A percentile compares a stretch with the other conserved stretches of the same genome.
These are phyloP conservation scores for Lottia scabra DNA, from an alignment of 2,888 invertebrate genomes.

Conservation along the genomic window DNA sequence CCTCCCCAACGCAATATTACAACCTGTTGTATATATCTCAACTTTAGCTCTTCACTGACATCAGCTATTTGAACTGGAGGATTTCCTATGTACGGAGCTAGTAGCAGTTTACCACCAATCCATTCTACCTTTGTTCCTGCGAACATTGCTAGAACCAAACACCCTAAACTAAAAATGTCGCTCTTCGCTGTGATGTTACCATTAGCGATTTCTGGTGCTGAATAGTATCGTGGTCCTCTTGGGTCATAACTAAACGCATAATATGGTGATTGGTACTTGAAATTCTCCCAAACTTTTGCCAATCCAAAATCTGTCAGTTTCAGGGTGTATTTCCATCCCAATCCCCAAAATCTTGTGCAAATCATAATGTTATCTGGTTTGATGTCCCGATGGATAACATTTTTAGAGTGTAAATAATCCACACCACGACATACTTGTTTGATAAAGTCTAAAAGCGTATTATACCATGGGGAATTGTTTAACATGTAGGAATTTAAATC, in stretches of 20 bases:
- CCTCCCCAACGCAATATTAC: not conserved
- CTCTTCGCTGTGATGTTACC: not conserved
- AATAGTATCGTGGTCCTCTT: not conserved
- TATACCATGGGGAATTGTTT: not conserved
- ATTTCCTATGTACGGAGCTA: not conserved
- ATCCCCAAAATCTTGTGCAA: too few relatives aligned
- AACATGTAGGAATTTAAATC: not conserved
- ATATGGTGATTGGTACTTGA: not conserved
- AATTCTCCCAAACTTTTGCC: not conserved
- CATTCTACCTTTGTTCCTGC: not conserved
- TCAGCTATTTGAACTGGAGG: not conserved
- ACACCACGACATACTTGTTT: not conserved
- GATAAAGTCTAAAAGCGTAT: not conserved
- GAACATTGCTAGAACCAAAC: not conserved
- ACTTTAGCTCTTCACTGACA: not conserved
- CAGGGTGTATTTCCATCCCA: too few relatives aligned
- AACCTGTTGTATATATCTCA: not conserved
- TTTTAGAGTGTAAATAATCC: not conserved
- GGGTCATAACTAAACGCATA: not conserved
- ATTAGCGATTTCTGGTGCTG: not conserved
- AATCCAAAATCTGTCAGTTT: not conserved
- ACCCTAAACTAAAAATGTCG: not conserved
- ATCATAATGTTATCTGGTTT: not conserved
- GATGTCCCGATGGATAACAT: not conserved
- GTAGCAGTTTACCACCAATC: not conserved